These are phyloP conservation scores for Ridgeia piscesae DNA, from an alignment of 1,140 invertebrate species.

Conservation along the genomic window DNA sequence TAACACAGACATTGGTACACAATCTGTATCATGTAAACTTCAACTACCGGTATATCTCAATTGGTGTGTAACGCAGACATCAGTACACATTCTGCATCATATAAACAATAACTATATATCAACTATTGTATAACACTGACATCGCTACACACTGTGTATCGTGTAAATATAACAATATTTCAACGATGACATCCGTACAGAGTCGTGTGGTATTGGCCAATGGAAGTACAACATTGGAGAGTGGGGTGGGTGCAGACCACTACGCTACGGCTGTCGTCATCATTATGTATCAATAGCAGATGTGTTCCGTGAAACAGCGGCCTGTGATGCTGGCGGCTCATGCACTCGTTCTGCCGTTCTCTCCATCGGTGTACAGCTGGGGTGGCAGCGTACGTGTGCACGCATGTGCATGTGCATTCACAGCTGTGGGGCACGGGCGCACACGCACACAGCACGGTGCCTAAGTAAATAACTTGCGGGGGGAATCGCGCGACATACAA, in stretches of 20 bases:
- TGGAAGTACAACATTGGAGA: background rate
- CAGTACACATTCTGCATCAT: too few species aligned
- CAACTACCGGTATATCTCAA: too few species aligned
- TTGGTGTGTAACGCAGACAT: too few species aligned
- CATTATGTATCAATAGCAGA: background rate
- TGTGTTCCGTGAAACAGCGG: background rate
- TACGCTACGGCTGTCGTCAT: background rate
- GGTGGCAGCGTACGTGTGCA: background rate
- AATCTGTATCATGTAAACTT: too few species aligned
- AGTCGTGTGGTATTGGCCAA: background rate
- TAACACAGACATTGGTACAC: too few species aligned
- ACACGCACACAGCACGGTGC: background rate
- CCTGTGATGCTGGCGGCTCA: background rate
- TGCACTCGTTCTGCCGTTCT: background rate
- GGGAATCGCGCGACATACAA: background rate
- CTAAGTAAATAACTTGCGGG: background rate
- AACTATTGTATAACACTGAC: too few species aligned
- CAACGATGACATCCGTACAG: background rate
- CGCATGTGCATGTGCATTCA: background rate
- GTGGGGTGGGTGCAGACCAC: background rate
- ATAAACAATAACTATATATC: too few species aligned
- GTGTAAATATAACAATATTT: background rate
- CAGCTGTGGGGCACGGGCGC: background rate
- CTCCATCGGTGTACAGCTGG: background rate
- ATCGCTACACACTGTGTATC: too few species aligned